A percentile compares a stretch with the other conserved stretches of the same genome.
These are phyloP conservation scores for Piezodorus guildinii DNA, from an alignment of 1,140 invertebrate genomes.

Conservation along the genomic window DNA sequence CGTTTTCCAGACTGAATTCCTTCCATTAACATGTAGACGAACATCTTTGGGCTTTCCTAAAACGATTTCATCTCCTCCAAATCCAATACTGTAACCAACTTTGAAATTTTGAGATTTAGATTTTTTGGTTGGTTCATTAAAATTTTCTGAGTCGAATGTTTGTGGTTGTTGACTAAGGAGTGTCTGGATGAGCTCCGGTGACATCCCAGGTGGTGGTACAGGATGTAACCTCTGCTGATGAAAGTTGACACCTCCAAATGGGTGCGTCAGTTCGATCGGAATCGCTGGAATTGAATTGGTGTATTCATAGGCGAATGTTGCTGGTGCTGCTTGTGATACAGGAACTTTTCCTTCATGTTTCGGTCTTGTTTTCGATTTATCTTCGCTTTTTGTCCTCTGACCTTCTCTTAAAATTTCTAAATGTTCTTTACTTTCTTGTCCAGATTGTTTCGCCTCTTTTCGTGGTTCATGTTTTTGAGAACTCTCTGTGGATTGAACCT, in stretches of 20 bases:
- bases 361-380: neutral
- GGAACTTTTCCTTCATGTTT: too few relatives aligned
- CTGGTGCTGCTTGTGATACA: too few relatives aligned
- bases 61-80: slow-evolving; percentile 21
- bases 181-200: slow-evolving; percentile 19
- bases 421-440: slow-evolving; percentile 1
- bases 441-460: neutral
- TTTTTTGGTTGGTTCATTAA: slow-evolving; percentile 4
- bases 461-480: neutral
- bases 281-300: neutral
- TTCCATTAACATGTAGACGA: slow-evolving; percentile 21
- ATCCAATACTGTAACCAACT: slow-evolving; percentile 27
- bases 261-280: neutral
- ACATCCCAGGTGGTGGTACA: slow-evolving; percentile 18
- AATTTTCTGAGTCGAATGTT: slow-evolving; percentile 16
- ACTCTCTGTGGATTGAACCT: neutral
- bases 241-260: neutral
- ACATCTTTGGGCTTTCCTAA: slow-evolving; percentile 19
- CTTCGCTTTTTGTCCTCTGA: neutral
- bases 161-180: slow-evolving; percentile 18
- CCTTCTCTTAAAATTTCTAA: neutral
- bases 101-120: slow-evolving; percentile 18
- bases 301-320: too few relatives aligned
- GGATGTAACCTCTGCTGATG: neutral
- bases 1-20: slow-evolving; percentile 26